Evolutionary conservation across 92 coral and sea anemone species (phyloP).

Genomic region (Siderastrea radians): DNA sequence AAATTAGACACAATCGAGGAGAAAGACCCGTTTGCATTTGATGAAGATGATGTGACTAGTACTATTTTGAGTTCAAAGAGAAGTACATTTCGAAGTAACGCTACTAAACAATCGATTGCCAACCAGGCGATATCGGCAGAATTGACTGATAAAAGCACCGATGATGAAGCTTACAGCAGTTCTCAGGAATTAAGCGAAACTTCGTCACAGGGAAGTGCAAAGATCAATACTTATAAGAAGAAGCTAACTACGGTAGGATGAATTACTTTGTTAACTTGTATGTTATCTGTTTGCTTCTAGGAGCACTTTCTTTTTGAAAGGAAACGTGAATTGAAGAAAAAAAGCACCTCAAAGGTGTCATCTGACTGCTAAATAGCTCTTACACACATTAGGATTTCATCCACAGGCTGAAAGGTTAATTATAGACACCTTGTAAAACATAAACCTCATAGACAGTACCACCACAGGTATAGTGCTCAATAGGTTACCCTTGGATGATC

Average conservation of each 20-base stretch:
- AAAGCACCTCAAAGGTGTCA: too few relatives aligned
- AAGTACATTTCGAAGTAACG: slow-evolving; percentile 48
- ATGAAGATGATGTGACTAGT: slow-evolving; percentile 74
- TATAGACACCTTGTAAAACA: too few relatives aligned
- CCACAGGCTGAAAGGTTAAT: too few relatives aligned
- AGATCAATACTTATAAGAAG: slow-evolving; percentile 20
- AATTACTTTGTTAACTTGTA: too few relatives aligned
- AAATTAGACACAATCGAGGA: slow-evolving; percentile 71
- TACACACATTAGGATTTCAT: too few relatives aligned
- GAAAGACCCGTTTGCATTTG: slow-evolving; percentile 88
- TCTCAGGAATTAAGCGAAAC: slow-evolving; percentile 87
- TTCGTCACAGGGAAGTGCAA: slow-evolving; percentile 51
- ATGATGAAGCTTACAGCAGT: slow-evolving; percentile 96
- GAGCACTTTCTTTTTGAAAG: too few relatives aligned
- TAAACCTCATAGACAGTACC: too few relatives aligned
- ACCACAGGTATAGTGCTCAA: too few relatives aligned
- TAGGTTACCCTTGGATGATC: too few relatives aligned
- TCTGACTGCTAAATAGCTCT: too few relatives aligned
- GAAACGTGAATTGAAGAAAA: too few relatives aligned
- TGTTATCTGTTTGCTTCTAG: too few relatives aligned
- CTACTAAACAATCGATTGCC: slow-evolving; percentile 15
- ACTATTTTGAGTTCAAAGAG: neutral
- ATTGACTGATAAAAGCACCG: slow-evolving; percentile 86
- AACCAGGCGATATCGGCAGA: slow-evolving; percentile 27
- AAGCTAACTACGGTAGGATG: slow-evolving; percentile 34